These are phyloP conservation scores for Heliconius hewitsoni DNA, from an alignment of 1,140 invertebrate genomes.

Conservation along the genomic window DNA sequence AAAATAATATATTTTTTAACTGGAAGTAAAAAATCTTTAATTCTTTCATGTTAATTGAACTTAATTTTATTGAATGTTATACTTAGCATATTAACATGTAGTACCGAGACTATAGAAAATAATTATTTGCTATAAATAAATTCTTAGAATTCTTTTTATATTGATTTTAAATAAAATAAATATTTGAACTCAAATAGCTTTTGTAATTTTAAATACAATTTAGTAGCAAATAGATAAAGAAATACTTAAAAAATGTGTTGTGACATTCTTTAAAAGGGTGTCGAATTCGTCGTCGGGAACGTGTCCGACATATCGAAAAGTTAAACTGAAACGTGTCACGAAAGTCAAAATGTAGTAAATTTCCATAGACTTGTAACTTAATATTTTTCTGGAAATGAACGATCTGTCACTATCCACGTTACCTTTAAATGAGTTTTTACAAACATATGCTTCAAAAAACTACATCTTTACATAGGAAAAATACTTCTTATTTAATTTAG, in stretches of 20 bases:
- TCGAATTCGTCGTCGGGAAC: slow-evolving; percentile 48
- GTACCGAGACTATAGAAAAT: no score
- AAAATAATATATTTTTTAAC: no score
- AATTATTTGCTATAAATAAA: no score
- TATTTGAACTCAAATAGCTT: background rate
- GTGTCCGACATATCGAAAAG: slow-evolving; percentile 52
- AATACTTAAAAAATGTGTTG: background rate
- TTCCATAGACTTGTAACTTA: slow-evolving; percentile 49
- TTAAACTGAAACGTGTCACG: slow-evolving; percentile 50
- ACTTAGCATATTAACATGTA: no score
- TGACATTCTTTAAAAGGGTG: slow-evolving; percentile 17
- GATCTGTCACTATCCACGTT: slow-evolving; percentile 20
- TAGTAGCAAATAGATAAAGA: no score
- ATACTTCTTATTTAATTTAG: background rate
- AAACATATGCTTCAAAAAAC: background rate
- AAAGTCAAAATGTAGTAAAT: slow-evolving; percentile 50
- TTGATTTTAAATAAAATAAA: no score
- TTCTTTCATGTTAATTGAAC: no score
- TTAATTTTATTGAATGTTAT: no score
- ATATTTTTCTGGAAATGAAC: slow-evolving; percentile 46
- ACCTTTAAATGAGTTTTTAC: background rate
- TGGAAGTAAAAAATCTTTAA: no score
- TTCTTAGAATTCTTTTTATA: no score
- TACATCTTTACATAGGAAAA: background rate
- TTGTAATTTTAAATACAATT: no score